Conservation (phyloP, 2,888 invertebrate species). For the Synergus japonicus region DNA sequence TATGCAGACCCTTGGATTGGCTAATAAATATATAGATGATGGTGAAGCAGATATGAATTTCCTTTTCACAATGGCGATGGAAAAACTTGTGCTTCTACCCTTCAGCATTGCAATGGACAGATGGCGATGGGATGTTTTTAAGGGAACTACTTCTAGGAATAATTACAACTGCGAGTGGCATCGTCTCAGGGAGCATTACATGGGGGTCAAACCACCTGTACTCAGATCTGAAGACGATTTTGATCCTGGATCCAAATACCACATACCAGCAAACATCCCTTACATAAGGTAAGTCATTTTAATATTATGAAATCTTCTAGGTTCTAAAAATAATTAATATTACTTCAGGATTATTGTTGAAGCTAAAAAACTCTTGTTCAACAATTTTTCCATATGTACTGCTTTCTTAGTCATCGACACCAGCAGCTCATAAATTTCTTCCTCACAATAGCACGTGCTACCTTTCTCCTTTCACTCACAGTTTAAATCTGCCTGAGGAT, state of each 20-base stretch:
- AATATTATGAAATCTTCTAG: neutral
- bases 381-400: neutral
- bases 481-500: slow-evolving; percentile 7
- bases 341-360: neutral
- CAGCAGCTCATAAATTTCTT: slow-evolving; percentile 10
- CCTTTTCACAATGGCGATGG: slow-evolving; percentile 90
- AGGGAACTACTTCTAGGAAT: slow-evolving; percentile 85
- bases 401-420: slow-evolving; percentile 13
- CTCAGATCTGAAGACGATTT: slow-evolving; percentile 92
- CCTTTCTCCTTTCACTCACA: slow-evolving; percentile 37
- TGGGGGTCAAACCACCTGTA: slow-evolving; percentile 92
- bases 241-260: slow-evolving; percentile 95
- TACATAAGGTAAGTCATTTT: slow-evolving; percentile 88
- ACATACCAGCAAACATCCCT: slow-evolving; percentile 93
- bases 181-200: slow-evolving; percentile 89
- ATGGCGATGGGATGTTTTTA: slow-evolving; percentile 93
- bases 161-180: slow-evolving; percentile 94
- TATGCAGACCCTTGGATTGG: slow-evolving; percentile 88
- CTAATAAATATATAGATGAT: slow-evolving; percentile 89
- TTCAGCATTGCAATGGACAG: slow-evolving; percentile 90
- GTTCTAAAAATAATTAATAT: neutral
- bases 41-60: slow-evolving; percentile 91
- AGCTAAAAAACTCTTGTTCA: neutral
- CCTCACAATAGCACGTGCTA: slow-evolving; percentile 3
- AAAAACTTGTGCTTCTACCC: slow-evolving; percentile 90